Evolutionary conservation across 2,113 vertebrate genomes (phyloP).

Genomic region (Natator depressus): DNA sequence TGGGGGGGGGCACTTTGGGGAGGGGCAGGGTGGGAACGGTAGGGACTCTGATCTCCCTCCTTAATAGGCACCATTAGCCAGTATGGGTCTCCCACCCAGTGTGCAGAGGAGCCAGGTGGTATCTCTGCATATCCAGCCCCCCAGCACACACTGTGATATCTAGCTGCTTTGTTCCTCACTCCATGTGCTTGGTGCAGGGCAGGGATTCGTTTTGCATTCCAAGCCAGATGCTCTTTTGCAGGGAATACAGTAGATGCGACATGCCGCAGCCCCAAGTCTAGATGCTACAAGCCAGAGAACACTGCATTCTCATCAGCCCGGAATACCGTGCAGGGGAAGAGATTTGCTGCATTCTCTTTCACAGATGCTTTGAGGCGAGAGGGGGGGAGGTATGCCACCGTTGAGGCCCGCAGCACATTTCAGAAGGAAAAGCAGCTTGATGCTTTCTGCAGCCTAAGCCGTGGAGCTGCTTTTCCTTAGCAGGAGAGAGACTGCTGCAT

Average conservation of each 20-base stretch:
- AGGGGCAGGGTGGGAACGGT: neutral
- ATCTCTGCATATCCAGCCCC: neutral
- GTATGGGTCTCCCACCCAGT: neutral
- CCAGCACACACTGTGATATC: neutral
- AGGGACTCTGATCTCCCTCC: neutral
- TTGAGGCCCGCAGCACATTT: slow-evolving; percentile 62
- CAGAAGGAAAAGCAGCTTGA: slow-evolving; percentile 54
- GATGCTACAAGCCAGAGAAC: neutral
- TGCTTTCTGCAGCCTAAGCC: slow-evolving; percentile 27
- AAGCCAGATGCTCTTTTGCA: neutral
- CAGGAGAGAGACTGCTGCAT: slow-evolving; percentile 63
- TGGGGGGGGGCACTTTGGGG: neutral
- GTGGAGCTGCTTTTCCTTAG: slow-evolving; percentile 42
- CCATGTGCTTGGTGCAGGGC: neutral
- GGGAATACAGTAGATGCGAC: accelerated
- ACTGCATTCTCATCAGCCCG: neutral
- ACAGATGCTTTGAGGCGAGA: neutral
- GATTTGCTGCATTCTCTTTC: neutral
- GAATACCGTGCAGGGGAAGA: neutral
- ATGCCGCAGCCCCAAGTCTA: neutral
- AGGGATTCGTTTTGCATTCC: neutral
- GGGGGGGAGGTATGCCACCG: slow-evolving; percentile 24
- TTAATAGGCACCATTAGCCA: neutral
- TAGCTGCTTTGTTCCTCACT: slow-evolving; percentile 46
- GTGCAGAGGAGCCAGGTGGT: neutral